A percentile compares a stretch with the other conserved stretches of the same genome.
phyloP scores from a whole-genome alignment of 92 coral and sea anemone species.

The Paragorgia papillata region DNA sequence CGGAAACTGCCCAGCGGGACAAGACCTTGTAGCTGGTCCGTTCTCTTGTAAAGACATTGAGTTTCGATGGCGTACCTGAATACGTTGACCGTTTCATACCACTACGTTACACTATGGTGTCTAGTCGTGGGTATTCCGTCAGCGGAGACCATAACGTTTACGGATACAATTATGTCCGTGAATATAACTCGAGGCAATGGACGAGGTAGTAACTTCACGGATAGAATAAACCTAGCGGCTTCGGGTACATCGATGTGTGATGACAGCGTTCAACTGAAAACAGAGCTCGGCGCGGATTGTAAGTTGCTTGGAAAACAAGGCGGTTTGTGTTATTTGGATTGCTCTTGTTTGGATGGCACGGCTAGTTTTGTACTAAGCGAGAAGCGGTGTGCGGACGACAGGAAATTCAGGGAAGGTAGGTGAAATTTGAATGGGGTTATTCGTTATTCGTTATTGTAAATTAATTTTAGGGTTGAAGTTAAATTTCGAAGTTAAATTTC shows the following conservation, averaged over 20 bases:
- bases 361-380: conserved; percentile 9
- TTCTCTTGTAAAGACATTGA: too few relatives aligned
- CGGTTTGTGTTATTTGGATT: background rate
- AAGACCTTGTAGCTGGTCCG: too few relatives aligned
- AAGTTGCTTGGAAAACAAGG: too few relatives aligned
- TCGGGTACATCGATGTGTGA: background rate
- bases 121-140: background rate
- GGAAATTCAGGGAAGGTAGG: conserved; percentile 14
- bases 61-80: too few relatives aligned
- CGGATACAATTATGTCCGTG: background rate
- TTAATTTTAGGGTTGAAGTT: too few relatives aligned
- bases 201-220: background rate
- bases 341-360: background rate
- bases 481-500: too few relatives aligned
- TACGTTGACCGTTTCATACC: too few relatives aligned
- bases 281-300: conserved; percentile 1
- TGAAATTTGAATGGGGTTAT: background rate
- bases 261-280: background rate
- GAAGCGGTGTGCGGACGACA: conserved; percentile 5
- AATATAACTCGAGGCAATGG: background rate
- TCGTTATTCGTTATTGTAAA: too few relatives aligned
- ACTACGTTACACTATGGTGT: background rate
- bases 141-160: background rate
- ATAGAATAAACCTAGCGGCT: background rate
- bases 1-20: too few relatives aligned